Percentiles rank a stretch among this genome's conserved stretches.
phyloP scores from a whole-genome alignment of 2,113 vertebrate genomes.

The Piprites chloris region DNA sequence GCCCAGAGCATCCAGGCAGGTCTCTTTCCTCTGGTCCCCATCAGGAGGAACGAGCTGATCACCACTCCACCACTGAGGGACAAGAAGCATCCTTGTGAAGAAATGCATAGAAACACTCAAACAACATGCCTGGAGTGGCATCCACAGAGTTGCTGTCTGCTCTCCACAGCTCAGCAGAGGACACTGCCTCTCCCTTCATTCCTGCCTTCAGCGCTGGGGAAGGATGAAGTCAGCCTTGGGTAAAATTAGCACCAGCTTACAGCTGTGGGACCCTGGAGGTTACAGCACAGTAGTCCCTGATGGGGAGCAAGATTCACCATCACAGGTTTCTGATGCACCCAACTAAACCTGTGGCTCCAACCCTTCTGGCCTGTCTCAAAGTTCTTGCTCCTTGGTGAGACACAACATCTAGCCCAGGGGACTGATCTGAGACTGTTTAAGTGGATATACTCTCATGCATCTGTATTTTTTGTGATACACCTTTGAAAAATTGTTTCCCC shows the following conservation, averaged over 20 bases:
- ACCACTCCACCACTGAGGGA: not conserved
- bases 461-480: not conserved
- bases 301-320: not conserved
- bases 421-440: not conserved
- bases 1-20: not conserved
- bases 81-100: not conserved
- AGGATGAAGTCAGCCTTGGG: not conserved
- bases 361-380: not conserved
- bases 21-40: not conserved
- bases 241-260: not conserved
- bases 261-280: not conserved
- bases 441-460: not conserved
- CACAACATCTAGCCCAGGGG: not conserved
- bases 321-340: not conserved
- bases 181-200: not conserved
- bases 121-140: accelerated
- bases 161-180: not conserved
- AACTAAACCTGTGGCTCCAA: accelerated
- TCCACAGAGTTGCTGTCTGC: not conserved
- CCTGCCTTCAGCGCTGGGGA: not conserved
- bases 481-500: not conserved
- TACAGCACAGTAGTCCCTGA: not conserved
- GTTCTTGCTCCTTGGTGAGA: not conserved
- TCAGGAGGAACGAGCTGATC: not conserved
- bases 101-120: not conserved